Percentiles rank a stretch among this genome's conserved stretches.
Conservation (phyloP, 2,113 vertebrate species). For the Hemicordylus capensis region DNA sequence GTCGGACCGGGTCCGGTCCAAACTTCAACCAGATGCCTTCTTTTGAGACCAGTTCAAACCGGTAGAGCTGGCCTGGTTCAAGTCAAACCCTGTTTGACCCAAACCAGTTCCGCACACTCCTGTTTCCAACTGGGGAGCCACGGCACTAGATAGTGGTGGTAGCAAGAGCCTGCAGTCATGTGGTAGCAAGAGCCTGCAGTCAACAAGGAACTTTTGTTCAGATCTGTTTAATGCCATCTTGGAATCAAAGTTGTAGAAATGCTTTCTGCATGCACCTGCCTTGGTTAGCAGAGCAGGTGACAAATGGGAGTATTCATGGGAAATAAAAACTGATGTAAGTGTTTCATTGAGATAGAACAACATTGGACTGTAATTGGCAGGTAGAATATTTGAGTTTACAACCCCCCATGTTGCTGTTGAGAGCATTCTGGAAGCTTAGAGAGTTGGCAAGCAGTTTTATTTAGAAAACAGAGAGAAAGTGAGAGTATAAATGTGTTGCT, state of each 20-base stretch:
- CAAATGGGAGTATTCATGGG: not conserved
- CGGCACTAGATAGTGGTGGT: not conserved
- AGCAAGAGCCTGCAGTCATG: not conserved
- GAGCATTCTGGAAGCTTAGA: not conserved
- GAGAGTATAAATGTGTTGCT: not conserved
- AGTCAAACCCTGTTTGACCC: too few relatives aligned
- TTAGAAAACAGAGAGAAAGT: not conserved
- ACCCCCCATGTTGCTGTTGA: not conserved
- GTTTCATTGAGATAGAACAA: slow-evolving; percentile 4
- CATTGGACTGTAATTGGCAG: not conserved
- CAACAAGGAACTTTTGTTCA: too few relatives aligned
- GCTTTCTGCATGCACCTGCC: not conserved
- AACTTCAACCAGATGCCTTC: too few relatives aligned
- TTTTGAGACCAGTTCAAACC: too few relatives aligned
- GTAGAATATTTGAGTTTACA: not conserved
- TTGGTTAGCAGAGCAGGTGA: not conserved
- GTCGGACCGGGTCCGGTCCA: too few relatives aligned
- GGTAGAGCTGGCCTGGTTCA: too few relatives aligned
- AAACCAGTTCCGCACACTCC: too few relatives aligned
- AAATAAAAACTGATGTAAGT: not conserved
- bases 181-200: not conserved
- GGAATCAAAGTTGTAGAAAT: not conserved
- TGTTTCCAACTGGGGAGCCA: too few relatives aligned
- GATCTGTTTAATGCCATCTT: not conserved
- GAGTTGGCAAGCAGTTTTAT: slow-evolving; percentile 4